Evolutionary conservation across 2,888 invertebrate genomes (phyloP).

Genomic region (Caprella mutica): DNA sequence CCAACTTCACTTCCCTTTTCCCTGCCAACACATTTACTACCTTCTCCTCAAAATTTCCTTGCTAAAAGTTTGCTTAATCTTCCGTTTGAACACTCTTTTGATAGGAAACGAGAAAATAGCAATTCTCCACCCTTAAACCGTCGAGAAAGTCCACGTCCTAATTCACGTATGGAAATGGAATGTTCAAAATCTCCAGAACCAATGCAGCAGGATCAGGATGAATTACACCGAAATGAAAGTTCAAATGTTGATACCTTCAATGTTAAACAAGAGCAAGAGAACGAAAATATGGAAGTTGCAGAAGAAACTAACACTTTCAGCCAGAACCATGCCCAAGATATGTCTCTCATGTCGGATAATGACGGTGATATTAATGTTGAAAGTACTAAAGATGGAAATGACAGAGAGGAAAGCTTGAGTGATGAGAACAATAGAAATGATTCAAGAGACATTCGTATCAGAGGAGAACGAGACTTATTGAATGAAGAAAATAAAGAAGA

Average conservation of each 20-base stretch:
- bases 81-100: background rate
- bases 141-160: background rate
- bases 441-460: conserved; percentile 5
- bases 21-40: background rate
- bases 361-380: no score
- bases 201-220: conserved; percentile 2
- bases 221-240: no score
- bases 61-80: background rate
- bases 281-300: background rate
- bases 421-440: background rate
- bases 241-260: background rate
- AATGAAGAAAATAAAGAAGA: conserved; percentile 9
- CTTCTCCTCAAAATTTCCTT: background rate
- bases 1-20: conserved; percentile 4
- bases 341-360: background rate
- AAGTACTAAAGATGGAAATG: background rate
- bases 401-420: background rate
- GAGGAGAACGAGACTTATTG: conserved; percentile 3
- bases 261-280: conserved; percentile 6
- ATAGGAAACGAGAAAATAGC: background rate
- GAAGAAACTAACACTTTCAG: background rate
- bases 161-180: background rate
- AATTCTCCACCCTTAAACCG: no score
- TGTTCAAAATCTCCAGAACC: conserved; percentile 1
- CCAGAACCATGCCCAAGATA: background rate